phyloP scores from a whole-genome alignment of 2,797 vertebrate genomes.

The Thaleichthys pacificus region DNA sequence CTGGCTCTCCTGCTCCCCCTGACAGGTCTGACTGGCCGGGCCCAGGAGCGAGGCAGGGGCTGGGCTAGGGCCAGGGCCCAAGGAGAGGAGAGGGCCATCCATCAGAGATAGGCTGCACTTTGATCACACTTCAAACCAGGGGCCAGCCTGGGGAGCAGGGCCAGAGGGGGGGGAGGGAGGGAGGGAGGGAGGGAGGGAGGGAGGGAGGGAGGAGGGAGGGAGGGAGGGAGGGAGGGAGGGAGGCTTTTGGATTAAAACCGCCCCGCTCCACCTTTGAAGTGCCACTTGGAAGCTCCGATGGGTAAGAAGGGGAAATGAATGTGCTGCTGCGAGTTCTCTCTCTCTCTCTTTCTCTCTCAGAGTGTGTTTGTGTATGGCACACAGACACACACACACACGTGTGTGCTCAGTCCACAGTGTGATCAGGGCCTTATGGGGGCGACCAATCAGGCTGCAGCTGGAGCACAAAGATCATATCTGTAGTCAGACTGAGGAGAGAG shows the following conservation, averaged over 20 bases:
- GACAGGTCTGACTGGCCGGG: constrained; percentile 17
- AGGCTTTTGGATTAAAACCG: constrained; percentile 62
- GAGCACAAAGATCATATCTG: too few species aligned
- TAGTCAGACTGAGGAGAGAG: too few species aligned
- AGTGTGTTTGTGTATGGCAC: background rate
- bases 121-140: constrained; percentile 70
- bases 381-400: background rate
- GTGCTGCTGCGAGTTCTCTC: constrained; percentile 47
- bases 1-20: constrained; percentile 60
- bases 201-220: too few species aligned
- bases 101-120: constrained; percentile 70
- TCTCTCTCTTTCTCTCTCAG: constrained; percentile 34
- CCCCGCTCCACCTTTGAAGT: constrained; percentile 70
- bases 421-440: too few species aligned
- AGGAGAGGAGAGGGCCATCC: constrained; percentile 57
- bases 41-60: too few species aligned
- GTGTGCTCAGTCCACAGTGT: background rate
- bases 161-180: background rate
- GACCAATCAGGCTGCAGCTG: too few species aligned
- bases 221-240: too few species aligned
- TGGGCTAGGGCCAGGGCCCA: too few species aligned
- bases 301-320: constrained; percentile 64
- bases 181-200: too few species aligned
- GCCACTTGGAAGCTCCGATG: constrained; percentile 61
- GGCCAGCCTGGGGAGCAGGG: constrained; percentile 24